These are phyloP conservation scores for Enteromius thamalakanensis DNA, from an alignment of 2,797 vertebrate genomes.

Conservation along the genomic window DNA sequence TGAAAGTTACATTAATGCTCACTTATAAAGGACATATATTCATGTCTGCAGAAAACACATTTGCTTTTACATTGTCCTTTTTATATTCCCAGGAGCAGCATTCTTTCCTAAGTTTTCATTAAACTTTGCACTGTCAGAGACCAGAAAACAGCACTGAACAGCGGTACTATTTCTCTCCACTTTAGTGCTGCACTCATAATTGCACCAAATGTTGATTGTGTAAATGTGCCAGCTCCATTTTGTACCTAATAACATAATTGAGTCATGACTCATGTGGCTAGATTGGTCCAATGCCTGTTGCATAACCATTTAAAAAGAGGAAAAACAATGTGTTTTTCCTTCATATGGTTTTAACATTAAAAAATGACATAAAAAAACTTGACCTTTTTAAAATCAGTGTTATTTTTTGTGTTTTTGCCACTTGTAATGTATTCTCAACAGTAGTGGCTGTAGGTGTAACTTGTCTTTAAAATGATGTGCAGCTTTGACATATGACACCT, in stretches of 20 bases:
- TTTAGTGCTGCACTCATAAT: conserved; percentile 5
- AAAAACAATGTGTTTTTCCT: conserved; percentile 11
- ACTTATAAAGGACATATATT: background rate
- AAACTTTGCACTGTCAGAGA: background rate
- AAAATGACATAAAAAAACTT: background rate
- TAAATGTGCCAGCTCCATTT: conserved; percentile 32
- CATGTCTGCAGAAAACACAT: too few relatives aligned
- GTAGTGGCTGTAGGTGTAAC: background rate
- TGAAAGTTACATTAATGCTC: background rate
- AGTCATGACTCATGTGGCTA: conserved; percentile 36
- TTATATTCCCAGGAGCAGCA: background rate
- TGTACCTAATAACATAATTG: conserved; percentile 44
- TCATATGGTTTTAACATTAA: background rate
- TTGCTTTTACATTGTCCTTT: background rate
- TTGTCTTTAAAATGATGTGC: background rate
- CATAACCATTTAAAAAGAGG: conserved; percentile 26
- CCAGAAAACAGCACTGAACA: background rate
- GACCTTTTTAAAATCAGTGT: background rate
- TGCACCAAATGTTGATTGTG: conserved; percentile 26
- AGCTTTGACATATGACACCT: conserved; percentile 15
- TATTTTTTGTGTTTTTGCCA: background rate
- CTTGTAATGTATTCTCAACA: background rate
- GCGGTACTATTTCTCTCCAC: conserved; percentile 1
- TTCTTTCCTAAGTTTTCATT: background rate
- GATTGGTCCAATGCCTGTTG: conserved; percentile 20